These are phyloP conservation scores for Bradypodion ventrale DNA, from an alignment of 2,797 vertebrate species.

Conservation along the genomic window DNA sequence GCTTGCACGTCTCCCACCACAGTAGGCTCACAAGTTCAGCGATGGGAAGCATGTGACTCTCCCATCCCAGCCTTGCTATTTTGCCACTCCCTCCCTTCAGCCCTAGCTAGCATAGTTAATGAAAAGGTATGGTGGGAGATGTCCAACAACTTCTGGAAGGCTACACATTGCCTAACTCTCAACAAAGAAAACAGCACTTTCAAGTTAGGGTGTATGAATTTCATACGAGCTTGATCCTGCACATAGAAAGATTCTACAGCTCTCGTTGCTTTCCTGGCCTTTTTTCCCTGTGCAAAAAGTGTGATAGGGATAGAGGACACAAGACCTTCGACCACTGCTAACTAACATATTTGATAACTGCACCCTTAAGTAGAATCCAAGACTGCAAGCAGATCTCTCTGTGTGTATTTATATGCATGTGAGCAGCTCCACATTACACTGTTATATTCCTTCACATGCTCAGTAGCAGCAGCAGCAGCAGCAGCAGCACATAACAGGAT, in stretches of 20 bases:
- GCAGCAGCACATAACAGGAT: not conserved
- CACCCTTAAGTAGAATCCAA: too few relatives aligned
- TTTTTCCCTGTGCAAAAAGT: not conserved
- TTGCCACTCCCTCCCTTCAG: not conserved
- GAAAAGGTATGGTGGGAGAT: not conserved
- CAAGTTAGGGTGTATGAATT: not conserved
- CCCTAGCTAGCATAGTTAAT: not conserved
- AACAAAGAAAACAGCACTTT: not conserved
- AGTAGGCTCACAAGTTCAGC: not conserved
- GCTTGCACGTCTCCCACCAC: not conserved
- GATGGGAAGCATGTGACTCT: not conserved
- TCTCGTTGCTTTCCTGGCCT: not conserved
- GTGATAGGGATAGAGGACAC: not conserved
- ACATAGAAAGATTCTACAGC: not conserved
- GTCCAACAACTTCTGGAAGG: not conserved
- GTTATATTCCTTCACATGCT: too few relatives aligned
- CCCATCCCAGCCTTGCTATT: not conserved
- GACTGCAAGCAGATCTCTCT: too few relatives aligned
- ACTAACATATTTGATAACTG: not conserved
- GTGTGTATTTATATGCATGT: too few relatives aligned
- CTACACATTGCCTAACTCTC: not conserved
- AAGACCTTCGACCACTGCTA: not conserved
- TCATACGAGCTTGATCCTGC: not conserved
- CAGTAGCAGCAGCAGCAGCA: too few relatives aligned
- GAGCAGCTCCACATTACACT: too few relatives aligned